Base-by-base conservation (phyloP, 2,113 vertebrate species). In the Ailurus styani region DNA sequence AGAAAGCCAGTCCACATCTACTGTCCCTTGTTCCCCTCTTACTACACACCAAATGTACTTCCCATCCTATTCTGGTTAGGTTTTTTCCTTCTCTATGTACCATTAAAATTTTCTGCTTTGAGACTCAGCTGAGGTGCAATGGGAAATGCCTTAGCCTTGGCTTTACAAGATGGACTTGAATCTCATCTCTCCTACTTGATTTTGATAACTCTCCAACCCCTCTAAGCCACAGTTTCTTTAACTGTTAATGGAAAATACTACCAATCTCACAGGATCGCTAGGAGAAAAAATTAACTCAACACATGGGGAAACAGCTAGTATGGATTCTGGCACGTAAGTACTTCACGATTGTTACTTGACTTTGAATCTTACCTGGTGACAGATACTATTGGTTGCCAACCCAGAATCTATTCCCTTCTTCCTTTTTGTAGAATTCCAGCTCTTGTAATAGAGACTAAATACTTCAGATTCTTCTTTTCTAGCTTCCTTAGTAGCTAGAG, bases 241-340 rank as follows among this genome's bases (percentile, higher is more conserved):
- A 75, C 45, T 86, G 4, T 18, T 86, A 95, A 89, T 85, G 29
- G 73, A 88, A 91, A 88, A 55, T 40, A 72, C 66, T 82, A 70
- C 13, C 25, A 84, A 40, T 14, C 13, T 97, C 21, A 72, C 1
- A 72, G 47, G 37, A 86, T 7, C 66, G 7, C 47, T 91, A 40
- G 31, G 23, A 94, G 23, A 75, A 93, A 50, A 85, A 95, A 37
- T 64, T 60, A n/a, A 60, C 34, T 68, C 40, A 54, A 87, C 17
- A 3, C 15, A 50, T 7, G 7, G 54, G 86, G 55, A 42, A 93
- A 60, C 12, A 77, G 1, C 3, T 52, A 29, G 45, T 17, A 29
- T 20, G 40, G 31, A 34, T 55, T 75, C 18, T 62, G 50, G 21
- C 3, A 3, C 40, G 5, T 14, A 29, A 15, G 45, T 21, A 57